phyloP scores from a whole-genome alignment of 2,113 vertebrate species.

The Pipra filicauda region DNA sequence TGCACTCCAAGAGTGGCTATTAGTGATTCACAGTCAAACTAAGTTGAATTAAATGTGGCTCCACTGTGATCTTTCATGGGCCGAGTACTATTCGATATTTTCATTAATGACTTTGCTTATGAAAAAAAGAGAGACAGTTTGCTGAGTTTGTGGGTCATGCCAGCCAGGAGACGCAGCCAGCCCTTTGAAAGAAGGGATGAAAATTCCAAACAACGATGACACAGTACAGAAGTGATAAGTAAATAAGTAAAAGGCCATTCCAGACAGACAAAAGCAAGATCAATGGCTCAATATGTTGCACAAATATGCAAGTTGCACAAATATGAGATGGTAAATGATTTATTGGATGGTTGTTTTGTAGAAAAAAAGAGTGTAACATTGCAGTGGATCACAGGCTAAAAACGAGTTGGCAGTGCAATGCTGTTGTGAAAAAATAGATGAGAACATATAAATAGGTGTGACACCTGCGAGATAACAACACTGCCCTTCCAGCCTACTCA shows the following conservation, averaged over 20 bases:
- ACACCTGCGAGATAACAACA: background rate
- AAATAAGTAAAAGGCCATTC: background rate
- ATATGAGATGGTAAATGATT: background rate
- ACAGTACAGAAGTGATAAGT: background rate
- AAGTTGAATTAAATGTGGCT: background rate
- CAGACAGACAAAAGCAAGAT: background rate
- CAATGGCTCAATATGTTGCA: background rate
- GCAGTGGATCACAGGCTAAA: background rate
- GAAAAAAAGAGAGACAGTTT: background rate
- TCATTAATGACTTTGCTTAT: background rate
- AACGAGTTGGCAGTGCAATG: background rate
- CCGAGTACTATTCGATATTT: background rate
- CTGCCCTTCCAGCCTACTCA: background rate
- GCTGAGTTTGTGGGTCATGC: background rate
- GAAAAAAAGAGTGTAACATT: background rate
- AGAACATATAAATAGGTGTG: background rate
- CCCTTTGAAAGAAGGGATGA: background rate
- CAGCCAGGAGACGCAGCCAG: background rate
- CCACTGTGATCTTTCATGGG: background rate
- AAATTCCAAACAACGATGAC: background rate
- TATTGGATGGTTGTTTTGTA: background rate
- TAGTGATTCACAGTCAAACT: conserved; percentile 20
- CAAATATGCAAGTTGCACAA: background rate
- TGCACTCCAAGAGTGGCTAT: background rate
- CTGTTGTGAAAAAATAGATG: background rate